Evolutionary conservation across 2,888 invertebrate species (phyloP).

Genomic region (Hyposoter didymator): DNA sequence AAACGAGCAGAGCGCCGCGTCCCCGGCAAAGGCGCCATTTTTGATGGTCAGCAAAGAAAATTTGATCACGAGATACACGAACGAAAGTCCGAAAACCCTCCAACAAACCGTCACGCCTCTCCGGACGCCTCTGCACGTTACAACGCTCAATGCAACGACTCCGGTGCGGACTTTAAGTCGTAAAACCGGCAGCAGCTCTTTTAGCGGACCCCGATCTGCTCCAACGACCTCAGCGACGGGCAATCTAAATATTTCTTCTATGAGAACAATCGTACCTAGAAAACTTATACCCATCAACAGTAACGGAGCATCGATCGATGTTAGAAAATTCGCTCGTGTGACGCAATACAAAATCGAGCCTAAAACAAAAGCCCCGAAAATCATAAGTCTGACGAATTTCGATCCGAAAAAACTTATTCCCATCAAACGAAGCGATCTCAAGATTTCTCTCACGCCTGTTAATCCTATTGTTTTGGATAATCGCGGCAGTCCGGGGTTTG

Average conservation of each 20-base stretch:
- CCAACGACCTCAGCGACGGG: conserved; percentile 16
- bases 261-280: conserved; percentile 56
- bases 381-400: conserved; percentile 73
- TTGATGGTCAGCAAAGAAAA: conserved; percentile 73
- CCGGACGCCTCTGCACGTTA: conserved; percentile 38
- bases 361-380: conserved; percentile 68
- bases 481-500: conserved; percentile 67
- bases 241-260: conserved; percentile 30
- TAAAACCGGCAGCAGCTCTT: conserved; percentile 1
- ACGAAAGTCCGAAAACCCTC: conserved; percentile 48
- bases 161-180: conserved; percentile 17
- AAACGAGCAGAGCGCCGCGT: conserved; percentile 17
- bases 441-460: conserved; percentile 69
- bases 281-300: conserved; percentile 56
- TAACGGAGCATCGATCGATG: conserved; percentile 23
- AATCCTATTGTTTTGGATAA: conserved; percentile 66
- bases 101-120: conserved; percentile 50
- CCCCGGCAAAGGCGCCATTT: conserved; percentile 48
- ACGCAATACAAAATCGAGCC: conserved; percentile 70
- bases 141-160: conserved; percentile 31
- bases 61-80: conserved; percentile 64
- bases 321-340: conserved; percentile 61
- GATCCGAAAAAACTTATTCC: conserved; percentile 76
- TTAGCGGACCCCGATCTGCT: conserved; percentile 25
- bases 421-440: conserved; percentile 73